A percentile compares a stretch with the other conserved stretches of the same genome.
Conservation (phyloP, 1,140 invertebrate species). For the Megalopta genalis region DNA sequence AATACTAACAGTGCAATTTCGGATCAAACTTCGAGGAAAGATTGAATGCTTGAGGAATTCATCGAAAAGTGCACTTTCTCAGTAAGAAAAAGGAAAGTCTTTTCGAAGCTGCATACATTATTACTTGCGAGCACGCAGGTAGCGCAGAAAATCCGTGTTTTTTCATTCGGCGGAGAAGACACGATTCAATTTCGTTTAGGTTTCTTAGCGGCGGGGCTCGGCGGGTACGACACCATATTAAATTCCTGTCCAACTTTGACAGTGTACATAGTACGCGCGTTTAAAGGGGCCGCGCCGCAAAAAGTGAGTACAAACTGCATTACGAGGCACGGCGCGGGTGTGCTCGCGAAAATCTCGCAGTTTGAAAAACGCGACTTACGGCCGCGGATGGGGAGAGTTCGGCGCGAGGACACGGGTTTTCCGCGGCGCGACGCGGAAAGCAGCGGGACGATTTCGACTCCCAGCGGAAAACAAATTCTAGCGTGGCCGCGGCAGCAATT, state of each 20-base stretch:
- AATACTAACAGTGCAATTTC: no score
- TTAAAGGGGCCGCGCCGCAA: neutral
- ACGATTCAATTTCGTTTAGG: neutral
- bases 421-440: no score
- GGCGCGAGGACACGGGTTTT: neutral
- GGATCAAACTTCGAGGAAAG: no score
- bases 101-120: no score
- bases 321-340: neutral
- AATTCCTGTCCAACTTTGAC: neutral
- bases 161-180: neutral
- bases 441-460: neutral
- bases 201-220: neutral
- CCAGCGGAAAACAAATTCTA: constrained; percentile 15
- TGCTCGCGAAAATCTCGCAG: neutral
- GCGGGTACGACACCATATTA: neutral
- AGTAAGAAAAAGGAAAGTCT: no score
- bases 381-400: neutral
- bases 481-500: neutral
- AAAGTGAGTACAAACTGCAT: neutral
- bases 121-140: no score
- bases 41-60: no score
- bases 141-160: no score
- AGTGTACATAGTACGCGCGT: constrained; percentile 5
- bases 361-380: neutral
- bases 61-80: no score